Percentiles rank a stretch among this genome's conserved stretches.
phyloP scores from a whole-genome alignment of 2,113 vertebrate genomes.

The Psilopsiagon aurifrons region DNA sequence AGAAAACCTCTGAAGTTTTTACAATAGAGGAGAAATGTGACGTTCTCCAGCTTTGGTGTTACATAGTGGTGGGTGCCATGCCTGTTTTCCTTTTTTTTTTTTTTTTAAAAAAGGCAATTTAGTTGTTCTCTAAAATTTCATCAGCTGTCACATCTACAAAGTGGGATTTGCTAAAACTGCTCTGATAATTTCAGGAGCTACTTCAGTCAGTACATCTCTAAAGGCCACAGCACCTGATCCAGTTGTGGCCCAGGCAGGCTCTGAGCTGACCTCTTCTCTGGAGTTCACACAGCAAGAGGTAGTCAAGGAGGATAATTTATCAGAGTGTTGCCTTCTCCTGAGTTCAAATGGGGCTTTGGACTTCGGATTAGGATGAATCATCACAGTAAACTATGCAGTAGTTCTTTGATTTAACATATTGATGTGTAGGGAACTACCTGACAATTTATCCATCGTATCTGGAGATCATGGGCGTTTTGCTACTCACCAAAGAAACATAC shows the following conservation, averaged over 20 bases:
- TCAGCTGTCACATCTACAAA: background rate
- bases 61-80: background rate
- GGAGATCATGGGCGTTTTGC: background rate
- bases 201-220: background rate
- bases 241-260: accelerated
- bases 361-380: background rate
- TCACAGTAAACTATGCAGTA: background rate
- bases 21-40: background rate
- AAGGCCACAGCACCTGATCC: background rate
- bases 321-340: background rate
- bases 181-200: background rate
- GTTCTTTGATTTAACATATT: background rate
- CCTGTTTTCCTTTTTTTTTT: background rate
- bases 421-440: background rate
- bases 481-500: background rate
- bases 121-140: background rate
- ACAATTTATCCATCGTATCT: background rate
- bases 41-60: background rate
- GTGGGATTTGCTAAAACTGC: background rate
- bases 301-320: background rate
- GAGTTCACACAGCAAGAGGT: background rate
- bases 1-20: background rate
- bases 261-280: background rate
- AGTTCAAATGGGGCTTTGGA: background rate
- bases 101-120: too few relatives aligned